Evolutionary conservation across 2,888 invertebrate genomes (phyloP).

Genomic region (Gibbula magus): DNA sequence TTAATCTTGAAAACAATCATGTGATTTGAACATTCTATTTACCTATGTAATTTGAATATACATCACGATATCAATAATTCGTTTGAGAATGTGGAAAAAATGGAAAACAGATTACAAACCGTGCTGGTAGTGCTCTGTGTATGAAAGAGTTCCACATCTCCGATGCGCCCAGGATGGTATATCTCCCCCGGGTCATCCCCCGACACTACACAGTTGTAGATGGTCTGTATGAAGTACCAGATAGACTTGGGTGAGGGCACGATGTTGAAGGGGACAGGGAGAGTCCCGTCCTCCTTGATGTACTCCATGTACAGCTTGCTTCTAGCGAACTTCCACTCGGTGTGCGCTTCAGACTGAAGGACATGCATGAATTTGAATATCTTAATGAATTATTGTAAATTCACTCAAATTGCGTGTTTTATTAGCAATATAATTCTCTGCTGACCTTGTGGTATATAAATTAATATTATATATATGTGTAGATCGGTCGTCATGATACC

Average conservation of each 20-base stretch:
- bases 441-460: background rate
- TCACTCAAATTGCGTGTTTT: background rate
- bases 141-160: constrained; percentile 58
- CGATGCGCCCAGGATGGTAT: constrained; percentile 56
- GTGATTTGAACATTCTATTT: too few relatives aligned
- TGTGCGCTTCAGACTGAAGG: constrained; percentile 70
- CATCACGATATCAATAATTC: too few relatives aligned
- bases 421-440: background rate
- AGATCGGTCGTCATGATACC: too few relatives aligned
- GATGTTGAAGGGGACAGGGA: constrained; percentile 77
- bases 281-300: constrained; percentile 76
- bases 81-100: too few relatives aligned
- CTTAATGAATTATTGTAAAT: background rate
- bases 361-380: background rate
- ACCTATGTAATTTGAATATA: too few relatives aligned
- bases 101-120: too few relatives aligned
- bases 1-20: too few relatives aligned
- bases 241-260: constrained; percentile 54
- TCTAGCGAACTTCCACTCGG: constrained; percentile 74
- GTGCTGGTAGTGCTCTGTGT: constrained; percentile 22
- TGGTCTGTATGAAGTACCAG: constrained; percentile 29
- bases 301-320: constrained; percentile 75
- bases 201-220: constrained; percentile 24
- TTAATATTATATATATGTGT: background rate
- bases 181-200: constrained; percentile 36